Percentiles rank a stretch among this genome's conserved stretches.
Evolutionary conservation across 2,888 invertebrate species (phyloP).

Genomic region (Eilema depressum): DNA sequence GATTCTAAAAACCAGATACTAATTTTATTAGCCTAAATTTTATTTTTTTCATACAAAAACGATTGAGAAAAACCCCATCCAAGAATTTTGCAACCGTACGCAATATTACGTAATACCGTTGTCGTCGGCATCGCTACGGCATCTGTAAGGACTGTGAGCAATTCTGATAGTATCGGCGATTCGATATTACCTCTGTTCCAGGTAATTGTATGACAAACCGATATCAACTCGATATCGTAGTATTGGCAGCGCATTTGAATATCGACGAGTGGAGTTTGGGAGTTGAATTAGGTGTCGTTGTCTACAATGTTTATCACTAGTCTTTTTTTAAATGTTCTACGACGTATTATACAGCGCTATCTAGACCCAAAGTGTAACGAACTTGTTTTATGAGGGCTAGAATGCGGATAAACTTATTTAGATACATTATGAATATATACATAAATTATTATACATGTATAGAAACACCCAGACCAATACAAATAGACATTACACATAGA

Average conservation of each 20-base stretch:
- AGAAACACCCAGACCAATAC: too few species aligned
- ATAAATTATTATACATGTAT: too few species aligned
- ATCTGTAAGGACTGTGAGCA: constrained; percentile 16
- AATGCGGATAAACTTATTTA: too few species aligned
- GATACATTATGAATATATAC: too few species aligned
- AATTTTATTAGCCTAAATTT: too few species aligned
- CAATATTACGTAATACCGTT: constrained; percentile 17
- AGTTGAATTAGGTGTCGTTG: constrained; percentile 12
- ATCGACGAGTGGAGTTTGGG: constrained; percentile 16
- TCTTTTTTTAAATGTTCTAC: too few species aligned
- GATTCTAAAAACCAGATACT: too few species aligned
- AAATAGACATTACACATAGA: too few species aligned
- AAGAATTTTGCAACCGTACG: constrained; percentile 8
- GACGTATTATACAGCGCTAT: too few species aligned
- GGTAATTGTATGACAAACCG: constrained; percentile 31
- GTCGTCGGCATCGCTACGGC: not conserved
- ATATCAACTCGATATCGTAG: constrained; percentile 25
- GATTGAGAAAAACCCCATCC: constrained; percentile 4
- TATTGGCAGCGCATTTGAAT: constrained; percentile 25
- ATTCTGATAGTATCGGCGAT: constrained; percentile 26
- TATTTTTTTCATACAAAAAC: not conserved
- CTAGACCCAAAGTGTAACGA: too few species aligned
- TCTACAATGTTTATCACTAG: not conserved
- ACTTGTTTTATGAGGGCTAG: too few species aligned
- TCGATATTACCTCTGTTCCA: constrained; percentile 25